Evolutionary conservation across 2,888 invertebrate genomes (phyloP), one percentile per base, ranked within the genome.

Genomic region (Augiades crinisus): DNA sequence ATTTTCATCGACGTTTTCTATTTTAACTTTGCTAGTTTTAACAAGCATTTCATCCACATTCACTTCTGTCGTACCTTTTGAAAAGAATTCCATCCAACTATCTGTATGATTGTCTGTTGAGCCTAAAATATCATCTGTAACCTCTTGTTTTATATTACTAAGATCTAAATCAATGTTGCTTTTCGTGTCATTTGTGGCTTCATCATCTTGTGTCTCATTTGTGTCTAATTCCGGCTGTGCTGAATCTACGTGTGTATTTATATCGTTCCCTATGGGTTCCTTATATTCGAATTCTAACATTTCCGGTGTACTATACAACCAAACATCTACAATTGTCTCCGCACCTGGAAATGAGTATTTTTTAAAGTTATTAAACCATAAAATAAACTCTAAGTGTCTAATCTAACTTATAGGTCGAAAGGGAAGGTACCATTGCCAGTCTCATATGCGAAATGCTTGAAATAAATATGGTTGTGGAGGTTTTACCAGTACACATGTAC

Each of bases 301-400:
- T 30, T 86, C 82, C 21, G 72, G 75, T 0, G 87, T 85, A 24
- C 87, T 86, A 65, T 92, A 91, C 0, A 94, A 62, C 93, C 94
- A 95, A 3, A 95, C 91, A 64, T 95, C 94, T 0, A 94, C 92
- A 6, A 94, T 72, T 0, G 96, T 97, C 85, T 97, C 97, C 7
- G 95, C 93, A 33, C 96, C 96, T 93, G 77, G 8, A 87, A 67
- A 31, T n/a, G n/a, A n/a, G n/a, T n/a, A n/a, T n/a, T n/a, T n/a
- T n/a, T n/a, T n/a, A n/a, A n/a, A n/a, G n/a, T n/a, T n/a, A n/a
- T n/a, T n/a, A n/a, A n/a, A n/a, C n/a, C n/a, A n/a, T n/a, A n/a
- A n/a, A n/a, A n/a, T n/a, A n/a, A n/a, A n/a, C n/a, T n/a, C n/a
- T n/a, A n/a, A n/a, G n/a, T n/a, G n/a, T n/a, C n/a, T n/a, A n/a